Evolutionary conservation across 2,113 vertebrate species (phyloP), one percentile per base, ranked within the genome.

Genomic region (Fregata magnificens): DNA sequence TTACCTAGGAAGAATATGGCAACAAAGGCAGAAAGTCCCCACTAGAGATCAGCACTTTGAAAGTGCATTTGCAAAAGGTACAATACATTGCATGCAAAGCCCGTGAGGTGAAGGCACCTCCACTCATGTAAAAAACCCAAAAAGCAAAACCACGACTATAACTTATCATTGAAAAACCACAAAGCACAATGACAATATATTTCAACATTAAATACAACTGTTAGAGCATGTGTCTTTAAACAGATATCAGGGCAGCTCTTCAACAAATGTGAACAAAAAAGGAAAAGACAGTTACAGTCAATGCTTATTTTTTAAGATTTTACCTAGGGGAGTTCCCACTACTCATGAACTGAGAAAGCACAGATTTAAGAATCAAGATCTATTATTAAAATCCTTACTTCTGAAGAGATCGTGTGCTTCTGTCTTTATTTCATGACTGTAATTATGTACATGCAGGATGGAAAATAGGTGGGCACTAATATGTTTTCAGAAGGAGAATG

Each of bases 221-320:
- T 42, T 91, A 91, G 1, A 95, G 83, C 73, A 72, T 62, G 53
- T 95, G 91, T 85, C 97, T 97, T 87, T 66, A 82, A 94, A 90
- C 91, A 93, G 95, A 79, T 44, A 94, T 31, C 56, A 91, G 52
- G 72, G 78, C 56, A 91, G 83, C 81, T 94, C 86, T 88, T 95
- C 93, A 95, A 44, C 58, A 95, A 85, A 85, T 6, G 85, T 5
- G 66, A 94, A 79, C 62, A 71, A 80, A 72, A 91, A 92, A 85
- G 70, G 89, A 90, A 91, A 95, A 94, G 95, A 94, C 91, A 94
- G 91, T 95, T 66, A 94, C 40, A 93, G 86, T 94, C 94, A 94
- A 76, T 62, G 81, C 29, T 87, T 87, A 50, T 95, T 95, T 86
- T 83, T 58, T 7, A 6, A 61, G 77, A 93, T 93, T 80, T 97